Evolutionary conservation across 2,113 vertebrate species (phyloP), one percentile per base, ranked within the genome.

Genomic region (Apus apus): DNA sequence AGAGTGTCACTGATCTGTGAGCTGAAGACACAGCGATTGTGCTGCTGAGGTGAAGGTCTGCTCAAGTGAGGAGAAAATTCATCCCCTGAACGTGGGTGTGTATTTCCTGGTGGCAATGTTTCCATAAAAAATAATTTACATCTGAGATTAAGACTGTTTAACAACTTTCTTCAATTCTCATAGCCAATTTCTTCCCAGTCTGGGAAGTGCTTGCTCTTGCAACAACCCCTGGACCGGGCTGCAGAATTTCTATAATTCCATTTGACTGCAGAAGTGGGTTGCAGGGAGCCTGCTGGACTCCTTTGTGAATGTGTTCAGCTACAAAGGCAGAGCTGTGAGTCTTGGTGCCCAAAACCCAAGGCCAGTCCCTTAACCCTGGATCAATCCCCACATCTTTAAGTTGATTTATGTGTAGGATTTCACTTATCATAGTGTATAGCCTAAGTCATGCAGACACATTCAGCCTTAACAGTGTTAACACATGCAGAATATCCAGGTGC

Each of bases 401-500:
- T 36, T 85, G 43, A 85, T 61, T 70, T 65, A 58, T 60, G 13
- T 73, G 13, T 48, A 29, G 20, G 30, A 70, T 68, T 73, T 77
- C 48, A 64, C 15, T 54, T 48, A n/a, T 50, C 13, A 5, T 13
- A 22, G 26, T 11, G 7, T 40, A 32, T 30, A 32, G 15, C 16
- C 0, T 32, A 56, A 70, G 25, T 43, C 38, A 56, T 3, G 27
- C 11, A 74, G 46, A 46, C 34, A 38, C 9, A 7, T 38, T 78
- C 46, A 61, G 34, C 34, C 26, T 74, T 67, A 82, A 21, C 16
- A 56, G 26, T 15, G 26, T 50, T 67, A 85, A 65, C 29, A 27
- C 0, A 1, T 40, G 25, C 32, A 46, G 46, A 56, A 70, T 29
- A 40, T 13, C 27, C 0, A 2, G 7, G 10, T 38, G 21, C 27